Base-by-base conservation (phyloP, 2,797 vertebrate genomes). In the Halcyon leucocephala region DNA sequence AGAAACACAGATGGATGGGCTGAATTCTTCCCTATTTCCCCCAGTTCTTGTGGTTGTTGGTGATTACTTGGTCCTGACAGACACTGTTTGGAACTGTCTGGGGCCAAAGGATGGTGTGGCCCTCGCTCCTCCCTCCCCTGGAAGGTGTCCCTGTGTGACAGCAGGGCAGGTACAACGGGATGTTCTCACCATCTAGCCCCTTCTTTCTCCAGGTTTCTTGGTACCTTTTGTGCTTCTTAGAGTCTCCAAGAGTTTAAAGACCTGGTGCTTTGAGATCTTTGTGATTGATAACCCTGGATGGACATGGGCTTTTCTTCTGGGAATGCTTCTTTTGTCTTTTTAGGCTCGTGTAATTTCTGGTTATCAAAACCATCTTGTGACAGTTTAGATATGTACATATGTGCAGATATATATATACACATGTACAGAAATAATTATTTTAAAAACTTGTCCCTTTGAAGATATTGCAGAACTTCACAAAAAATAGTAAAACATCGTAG, bases 21-120 rank as follows among this genome's bases (percentile, higher is more conserved):
- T 42, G 8, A 28, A 24, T 35, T 18, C 44, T 18, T 41, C 31
- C 25, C 12, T 9, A 0, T 52, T 60, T 58, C 48, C 46, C 41
- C 20, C 28, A 44, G 13, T 51, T 51, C 22, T 25, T 24, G 10
- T 0, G 0, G 21, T 42, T 0, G 10, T n/a, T 17, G 31, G 31
- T 14, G 61, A 14, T 46, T 22, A 22, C 46, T 12, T 26, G 51
- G 58, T 21, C 35, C 58, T 28, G 15, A 12, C 5, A 11, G 41
- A 4, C 51, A 19, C 26, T 44, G 46, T 20, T 3, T 28, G 41
- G 71, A 37, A 18, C n/a, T 33, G 7, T 57, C 52, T 35, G 25
- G 7, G 21, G 28, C 22, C 4, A 2, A 14, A 33, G 72, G 33
- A 14, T 14, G 3, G 9, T 0, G 29, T 37, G 21, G 6, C 16